Base-by-base conservation (phyloP, 2,888 invertebrate species). In the Drosophila suboccidentalis region DNA sequence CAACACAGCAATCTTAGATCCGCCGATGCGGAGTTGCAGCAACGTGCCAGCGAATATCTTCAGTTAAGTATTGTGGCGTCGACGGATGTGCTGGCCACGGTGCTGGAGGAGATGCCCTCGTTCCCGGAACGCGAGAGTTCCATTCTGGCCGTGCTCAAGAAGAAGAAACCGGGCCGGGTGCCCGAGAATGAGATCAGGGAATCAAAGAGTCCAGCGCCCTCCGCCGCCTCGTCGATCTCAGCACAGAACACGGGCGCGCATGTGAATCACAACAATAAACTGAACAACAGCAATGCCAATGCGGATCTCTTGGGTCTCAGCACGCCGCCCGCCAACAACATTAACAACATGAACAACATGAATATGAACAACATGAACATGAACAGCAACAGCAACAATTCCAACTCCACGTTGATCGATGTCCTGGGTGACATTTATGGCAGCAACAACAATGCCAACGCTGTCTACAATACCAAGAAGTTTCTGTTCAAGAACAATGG, bases 91-190 rank as follows among this genome's bases (percentile, higher is more conserved):
- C 94, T 99, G 92, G 99, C 99, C 26, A 99, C 99, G 57, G 99
- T 99, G 55, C 94, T 99, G 81, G 99, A 99, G 94, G 99, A 99
- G 94, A 99, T 99, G 99, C 99, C 99, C 74, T 99, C 99, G 57
- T 99, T 99, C 94, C 98, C 99, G 4, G 99, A 99, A 93, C 95
- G 99, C 80, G 99, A 99, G 93, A 99, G 98, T 71, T 98, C 98
- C 13, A 98, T 99, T 89, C 94, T 99, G 81, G 98, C 98, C 58
- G 99, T 99, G 78, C 94, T 99, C 89, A 99, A 99, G 94, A 99
- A 99, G 94, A 99, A 99, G 94, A 98, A 99, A 91, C 99, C 99
- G 1, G 98, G 98, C 0, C 95, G 98, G 72, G 97, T 98, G 76
- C 97, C 98, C 59, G 98, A 98, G 93, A 96, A 96, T 90, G 96